Base-by-base conservation (phyloP, 2,797 vertebrate genomes). In the Lindbergichthys nudifrons region DNA sequence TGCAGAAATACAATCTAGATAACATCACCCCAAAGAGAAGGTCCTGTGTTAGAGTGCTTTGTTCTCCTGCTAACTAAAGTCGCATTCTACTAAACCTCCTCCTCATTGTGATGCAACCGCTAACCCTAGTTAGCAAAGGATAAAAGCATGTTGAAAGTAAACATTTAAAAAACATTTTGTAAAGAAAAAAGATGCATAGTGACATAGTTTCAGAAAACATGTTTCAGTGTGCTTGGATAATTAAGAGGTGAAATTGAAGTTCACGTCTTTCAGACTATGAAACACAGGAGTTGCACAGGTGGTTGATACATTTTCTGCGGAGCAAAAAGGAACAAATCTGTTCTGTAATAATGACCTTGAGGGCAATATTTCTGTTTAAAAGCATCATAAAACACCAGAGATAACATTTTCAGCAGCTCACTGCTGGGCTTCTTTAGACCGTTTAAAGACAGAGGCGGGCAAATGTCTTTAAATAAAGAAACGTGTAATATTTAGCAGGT, bases 401-500 rank as follows among this genome's bases (percentile, higher is more conserved):
- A 73, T 56, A 57, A 78, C 39, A 41, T 62, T 67, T 72, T 53
- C 42, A 74, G 7, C 19, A 54, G 45, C 47, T 19, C 19, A 66
- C 12, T 11, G 57, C 32, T 13, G 1, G 52, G 67, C 43, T 14
- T 72, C 52, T 70, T 65, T 26, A 73, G 53, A 70, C 58, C 53
- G 50, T 68, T 59, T 54, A 66, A 81, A 76, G 43, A 42, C 59
- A 47, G 52, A 80, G 72, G 71, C 65, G 19, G 19, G 26, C 36
- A 65, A 23, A 50, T 46, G 19, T 62, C 58, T 66, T 53, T 6
- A 6, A 70, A 59, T 23, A 42, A 79, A 70, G 76, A 52, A 56
- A 69, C 74, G 52, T 64, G 13, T 68, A 79, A 83, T 81, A 87
- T 83, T 79, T 71, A 82, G 70, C 81, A 80, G 74, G 77, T 79